Percentiles rank a stretch among this genome's conserved stretches.
Conservation (phyloP, 2,113 vertebrate species). For the Pygoscelis antarcticus region DNA sequence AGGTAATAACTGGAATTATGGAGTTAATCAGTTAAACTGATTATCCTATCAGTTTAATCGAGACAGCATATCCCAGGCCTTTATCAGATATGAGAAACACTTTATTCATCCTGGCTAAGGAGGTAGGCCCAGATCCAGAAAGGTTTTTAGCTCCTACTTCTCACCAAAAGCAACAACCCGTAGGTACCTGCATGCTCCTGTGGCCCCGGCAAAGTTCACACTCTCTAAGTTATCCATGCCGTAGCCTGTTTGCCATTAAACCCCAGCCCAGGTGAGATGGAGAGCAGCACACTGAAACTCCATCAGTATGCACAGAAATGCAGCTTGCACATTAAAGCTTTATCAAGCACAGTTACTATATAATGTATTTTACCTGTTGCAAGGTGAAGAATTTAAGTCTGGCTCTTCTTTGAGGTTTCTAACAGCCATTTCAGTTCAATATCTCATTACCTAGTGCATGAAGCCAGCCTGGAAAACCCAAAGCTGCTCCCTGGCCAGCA, state of each 20-base stretch:
- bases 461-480: not conserved
- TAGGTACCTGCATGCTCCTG: not conserved
- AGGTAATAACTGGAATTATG: not conserved
- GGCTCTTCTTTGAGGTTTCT: not conserved
- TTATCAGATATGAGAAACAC: not conserved
- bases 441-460: not conserved
- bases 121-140: not conserved
- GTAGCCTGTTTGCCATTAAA: not conserved
- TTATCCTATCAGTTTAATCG: not conserved
- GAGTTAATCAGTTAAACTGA: too few species aligned
- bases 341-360: not conserved
- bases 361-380: not conserved
- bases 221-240: not conserved
- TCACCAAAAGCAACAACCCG: not conserved
- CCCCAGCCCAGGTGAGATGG: not conserved
- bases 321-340: not conserved
- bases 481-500: not conserved
- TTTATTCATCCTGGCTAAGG: not conserved
- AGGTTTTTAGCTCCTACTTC: not conserved
- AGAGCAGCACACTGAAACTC: not conserved
- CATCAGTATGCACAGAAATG: not conserved
- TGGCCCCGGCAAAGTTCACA: rapidly evolving
- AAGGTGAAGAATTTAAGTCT: not conserved
- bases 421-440: not conserved
- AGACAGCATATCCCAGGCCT: not conserved